Evolutionary conservation across 2,888 invertebrate species (phyloP).

Genomic region (Diaphora mendica): DNA sequence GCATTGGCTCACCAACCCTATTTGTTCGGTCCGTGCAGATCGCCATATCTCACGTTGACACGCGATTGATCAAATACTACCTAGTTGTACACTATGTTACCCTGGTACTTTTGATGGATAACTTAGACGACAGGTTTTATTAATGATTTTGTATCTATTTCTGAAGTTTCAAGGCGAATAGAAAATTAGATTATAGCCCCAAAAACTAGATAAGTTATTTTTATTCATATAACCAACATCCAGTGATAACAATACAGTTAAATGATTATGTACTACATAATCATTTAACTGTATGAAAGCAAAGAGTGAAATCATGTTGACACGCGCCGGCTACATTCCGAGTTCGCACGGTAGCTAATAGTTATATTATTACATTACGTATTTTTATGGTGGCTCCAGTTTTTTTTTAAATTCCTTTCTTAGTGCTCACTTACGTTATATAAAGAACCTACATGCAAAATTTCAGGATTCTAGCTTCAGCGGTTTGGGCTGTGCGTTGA

Average conservation of each 20-base stretch:
- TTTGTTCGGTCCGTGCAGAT: slow-evolving; percentile 63
- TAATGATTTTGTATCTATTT: slow-evolving; percentile 15
- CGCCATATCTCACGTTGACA: slow-evolving; percentile 72
- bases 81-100: slow-evolving; percentile 49
- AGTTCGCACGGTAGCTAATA: no score
- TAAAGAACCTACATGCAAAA: no score
- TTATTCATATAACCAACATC: neutral
- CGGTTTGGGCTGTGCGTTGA: no score
- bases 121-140: slow-evolving; percentile 31
- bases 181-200: neutral
- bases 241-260: neutral
- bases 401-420: no score
- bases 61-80: slow-evolving; percentile 66
- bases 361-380: no score
- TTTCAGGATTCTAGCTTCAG: no score
- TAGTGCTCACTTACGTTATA: no score
- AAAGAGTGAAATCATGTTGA: neutral
- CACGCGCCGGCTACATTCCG: neutral
- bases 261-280: neutral
- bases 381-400: neutral
- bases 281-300: neutral
- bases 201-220: neutral
- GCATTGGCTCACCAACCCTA: slow-evolving; percentile 67
- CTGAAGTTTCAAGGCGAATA: neutral
- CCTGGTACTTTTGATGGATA: slow-evolving; percentile 61